Evolutionary conservation across 1,140 invertebrate genomes (phyloP), one percentile per base, ranked within the genome.

Genomic region (Drosophila pachea): DNA sequence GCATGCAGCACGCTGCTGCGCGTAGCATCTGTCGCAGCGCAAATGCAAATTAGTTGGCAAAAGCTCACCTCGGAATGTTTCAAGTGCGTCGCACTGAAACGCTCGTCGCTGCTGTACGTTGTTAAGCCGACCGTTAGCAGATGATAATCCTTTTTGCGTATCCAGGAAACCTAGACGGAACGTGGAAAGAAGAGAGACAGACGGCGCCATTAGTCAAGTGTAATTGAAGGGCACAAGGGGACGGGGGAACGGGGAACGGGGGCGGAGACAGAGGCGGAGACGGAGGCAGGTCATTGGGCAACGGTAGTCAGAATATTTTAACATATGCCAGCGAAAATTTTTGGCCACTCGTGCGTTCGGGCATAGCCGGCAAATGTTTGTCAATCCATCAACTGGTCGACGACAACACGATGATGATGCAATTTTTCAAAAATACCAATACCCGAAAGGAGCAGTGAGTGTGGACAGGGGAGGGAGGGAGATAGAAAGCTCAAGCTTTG

Each of bases 101-200:
- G 92, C 83, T 95, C 95, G 88, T 97, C 95, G 77, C 94, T 96
- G 78, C 94, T 95, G 89, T 95, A 96, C 7, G 95, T 95, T 53
- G 94, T 94, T 74, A 96, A 90, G 32, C 95, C 95, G 55, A 96
- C 95, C 59, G 95, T 96, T 42, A 96, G 91, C 65, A 96, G 90
- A 88, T 95, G 94, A 78, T 95, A 94, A 89, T 94, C 94, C 90
- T 94, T 95, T 86, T 94, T 92, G 84, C 94, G 91, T 68, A 95
- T 95, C 95, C 95, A 96, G 31, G 94, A 95, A 53, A 95, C 94
- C 95, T 89, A 67, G 22, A 22, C 52, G 78, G 69, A 61, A 40
- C 84, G 65, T 59, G 7, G 42, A 36, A 32, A 38, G 7, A 22
- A n/a, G 4, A 47, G 58, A 73, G 11, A 5, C 11, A 14, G n/a